Evolutionary conservation across 1,140 invertebrate species (phyloP).

Genomic region (Cydia splendana): DNA sequence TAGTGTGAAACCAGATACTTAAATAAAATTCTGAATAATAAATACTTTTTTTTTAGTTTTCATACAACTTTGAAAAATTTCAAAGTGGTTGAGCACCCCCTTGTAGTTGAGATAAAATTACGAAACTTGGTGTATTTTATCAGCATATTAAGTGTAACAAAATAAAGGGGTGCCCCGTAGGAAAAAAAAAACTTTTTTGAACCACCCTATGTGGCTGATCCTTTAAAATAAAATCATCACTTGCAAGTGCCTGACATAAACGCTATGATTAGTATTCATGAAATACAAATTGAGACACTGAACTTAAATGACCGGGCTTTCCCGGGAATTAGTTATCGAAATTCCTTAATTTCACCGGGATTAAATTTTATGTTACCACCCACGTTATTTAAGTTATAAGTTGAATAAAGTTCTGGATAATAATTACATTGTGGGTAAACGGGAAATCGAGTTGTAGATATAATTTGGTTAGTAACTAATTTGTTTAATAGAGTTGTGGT

Average conservation of each 20-base stretch:
- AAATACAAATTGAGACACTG: constrained; percentile 34
- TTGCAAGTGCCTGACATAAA: neutral
- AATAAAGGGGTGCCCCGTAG: too few species aligned
- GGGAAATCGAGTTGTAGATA: constrained; percentile 23
- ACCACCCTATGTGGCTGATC: too few species aligned
- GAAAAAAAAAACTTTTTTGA: too few species aligned
- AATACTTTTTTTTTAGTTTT: too few species aligned
- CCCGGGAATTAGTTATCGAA: constrained; percentile 34
- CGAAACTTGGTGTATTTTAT: too few species aligned
- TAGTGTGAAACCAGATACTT: too few species aligned
- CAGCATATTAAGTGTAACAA: too few species aligned
- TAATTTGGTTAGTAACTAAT: constrained; percentile 30
- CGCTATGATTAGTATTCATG: constrained; percentile 35
- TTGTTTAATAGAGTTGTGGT: constrained; percentile 27
- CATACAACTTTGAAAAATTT: too few species aligned
- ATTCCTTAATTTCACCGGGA: constrained; percentile 32
- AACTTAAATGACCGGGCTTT: constrained; percentile 32
- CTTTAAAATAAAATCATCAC: neutral
- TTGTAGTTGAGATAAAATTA: too few species aligned
- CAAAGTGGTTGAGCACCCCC: too few species aligned
- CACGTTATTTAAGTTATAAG: constrained; percentile 19
- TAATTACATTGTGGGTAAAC: constrained; percentile 33
- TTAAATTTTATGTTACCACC: constrained; percentile 33
- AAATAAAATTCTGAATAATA: too few species aligned
- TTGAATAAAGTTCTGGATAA: constrained; percentile 22